Conservation (phyloP, 1,140 invertebrate genomes). For the Drosophila kanapiae region DNA sequence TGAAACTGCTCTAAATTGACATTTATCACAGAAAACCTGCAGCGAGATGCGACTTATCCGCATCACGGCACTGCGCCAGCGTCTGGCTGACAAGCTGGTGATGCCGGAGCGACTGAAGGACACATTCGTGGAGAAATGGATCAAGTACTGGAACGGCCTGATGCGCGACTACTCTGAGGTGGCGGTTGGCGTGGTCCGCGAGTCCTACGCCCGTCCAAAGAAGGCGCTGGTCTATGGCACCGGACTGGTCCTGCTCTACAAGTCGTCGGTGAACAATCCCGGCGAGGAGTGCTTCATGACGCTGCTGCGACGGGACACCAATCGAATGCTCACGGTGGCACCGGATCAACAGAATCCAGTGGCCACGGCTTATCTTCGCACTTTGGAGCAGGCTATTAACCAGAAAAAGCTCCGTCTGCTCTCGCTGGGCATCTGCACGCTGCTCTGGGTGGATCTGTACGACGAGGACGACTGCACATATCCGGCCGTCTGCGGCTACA, state of each 20-base stretch:
- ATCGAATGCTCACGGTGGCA: conserved; percentile 89
- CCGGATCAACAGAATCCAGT: conserved; percentile 89
- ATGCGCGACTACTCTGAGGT: conserved; percentile 88
- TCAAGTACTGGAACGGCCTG: conserved; percentile 88
- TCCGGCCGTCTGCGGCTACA: conserved; percentile 90
- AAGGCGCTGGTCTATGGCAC: conserved; percentile 86
- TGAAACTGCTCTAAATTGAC: conserved; percentile 11
- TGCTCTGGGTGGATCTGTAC: conserved; percentile 91
- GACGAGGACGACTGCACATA: conserved; percentile 89
- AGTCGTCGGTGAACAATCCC: conserved; percentile 57
- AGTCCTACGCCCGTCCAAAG: conserved; percentile 87
- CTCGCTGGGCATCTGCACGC: conserved; percentile 90
- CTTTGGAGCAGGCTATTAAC: conserved; percentile 88
- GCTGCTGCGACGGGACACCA: conserved; percentile 76
- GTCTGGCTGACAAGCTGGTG: conserved; percentile 54
- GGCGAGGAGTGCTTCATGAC: conserved; percentile 60
- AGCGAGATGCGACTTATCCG: conserved; percentile 61
- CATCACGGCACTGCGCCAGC: conserved; percentile 60
- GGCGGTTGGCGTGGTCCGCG: conserved; percentile 86
- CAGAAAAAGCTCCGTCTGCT: conserved; percentile 88
- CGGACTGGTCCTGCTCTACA: conserved; percentile 42
- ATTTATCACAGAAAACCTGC: conserved; percentile 32
- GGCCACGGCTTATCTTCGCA: conserved; percentile 88
- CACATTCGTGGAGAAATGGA: conserved; percentile 88
- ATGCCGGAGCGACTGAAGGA: conserved; percentile 87